Evolutionary conservation across 2,888 invertebrate genomes (phyloP), one percentile per base, ranked within the genome.

Genomic region (Junonia oenone): DNA sequence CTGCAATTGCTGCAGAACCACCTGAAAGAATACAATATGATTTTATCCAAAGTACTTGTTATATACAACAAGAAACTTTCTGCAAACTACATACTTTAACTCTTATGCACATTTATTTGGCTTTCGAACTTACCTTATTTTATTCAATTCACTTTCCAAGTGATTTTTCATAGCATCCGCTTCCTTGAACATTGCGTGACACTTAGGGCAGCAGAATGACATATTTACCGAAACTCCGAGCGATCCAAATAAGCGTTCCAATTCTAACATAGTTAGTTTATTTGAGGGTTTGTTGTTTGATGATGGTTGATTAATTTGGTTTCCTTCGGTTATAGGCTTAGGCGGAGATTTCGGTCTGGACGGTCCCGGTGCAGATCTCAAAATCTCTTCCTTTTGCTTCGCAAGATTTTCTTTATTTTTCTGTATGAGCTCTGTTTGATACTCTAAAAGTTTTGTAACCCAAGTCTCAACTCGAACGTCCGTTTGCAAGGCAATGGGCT

Each of bases 391-490:
- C 55, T 73, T 81, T 54, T 77, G 80, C 49, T 71, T 70, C 0
- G 70, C 66, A 2, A 83, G 61, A 13, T 77, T 81, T 0, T 71
- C 68, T 57, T 68, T 81, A 47, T 72, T 73, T 6, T 66, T 69
- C 1, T 70, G 66, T 35, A 89, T 86, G 4, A 75, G 61, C 1
- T 61, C 29, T 0, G 72, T 61, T 59, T 90, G 90, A 59, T 84
- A 68, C 40, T 81, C 73, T 3, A 90, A 57, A 1, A 79, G 68
- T 11, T 66, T 65, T 0, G 73, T 51, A 45, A 93, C 92, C 92
- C 92, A 93, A 29, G 74, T 78, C 68, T 93, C 93, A 1, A 92
- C 78, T 29, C 80, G 76, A 0, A 62, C 46, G 64, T 93, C 82
- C 0, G 76, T 69, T 0, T 90, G 79, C 8, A 92, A 71, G 45